A percentile compares a stretch with the other conserved stretches of the same genome.
Evolutionary conservation across 2,113 vertebrate species (phyloP).

Genomic region (Stigmatopora argus): DNA sequence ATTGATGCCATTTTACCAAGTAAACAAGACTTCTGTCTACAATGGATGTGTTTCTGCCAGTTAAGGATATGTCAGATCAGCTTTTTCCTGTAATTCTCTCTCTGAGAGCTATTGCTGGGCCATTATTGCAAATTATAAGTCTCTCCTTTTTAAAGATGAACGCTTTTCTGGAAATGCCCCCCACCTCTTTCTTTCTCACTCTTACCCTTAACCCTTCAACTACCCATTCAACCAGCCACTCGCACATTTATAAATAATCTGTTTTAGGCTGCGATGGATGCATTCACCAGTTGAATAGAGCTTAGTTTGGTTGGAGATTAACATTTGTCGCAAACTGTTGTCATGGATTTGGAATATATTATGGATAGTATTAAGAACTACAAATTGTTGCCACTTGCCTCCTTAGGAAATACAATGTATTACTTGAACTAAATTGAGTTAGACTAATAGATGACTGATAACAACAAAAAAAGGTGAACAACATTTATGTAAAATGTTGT

Average conservation of each 20-base stretch:
- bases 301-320: no score
- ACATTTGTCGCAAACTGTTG: no score
- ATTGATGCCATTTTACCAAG: slow-evolving; percentile 83
- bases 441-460: no score
- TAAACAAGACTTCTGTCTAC: slow-evolving; percentile 77
- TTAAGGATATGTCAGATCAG: slow-evolving; percentile 73
- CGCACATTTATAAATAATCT: neutral
- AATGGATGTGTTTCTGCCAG: slow-evolving; percentile 73
- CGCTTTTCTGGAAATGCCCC: slow-evolving; percentile 68
- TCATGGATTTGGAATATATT: no score
- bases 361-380: no score
- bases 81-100: slow-evolving; percentile 78
- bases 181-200: slow-evolving; percentile 53
- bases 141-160: slow-evolving; percentile 72
- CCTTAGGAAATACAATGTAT: no score
- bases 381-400: no score
- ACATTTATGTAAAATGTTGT: no score
- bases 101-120: slow-evolving; percentile 74
- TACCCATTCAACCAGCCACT: neutral
- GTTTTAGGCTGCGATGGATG: neutral
- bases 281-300: no score
- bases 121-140: slow-evolving; percentile 89
- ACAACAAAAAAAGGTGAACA: no score
- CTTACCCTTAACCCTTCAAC: slow-evolving; percentile 16
- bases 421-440: no score